Base-by-base conservation (phyloP, 2,113 vertebrate species). In the Perca schrenkii region DNA sequence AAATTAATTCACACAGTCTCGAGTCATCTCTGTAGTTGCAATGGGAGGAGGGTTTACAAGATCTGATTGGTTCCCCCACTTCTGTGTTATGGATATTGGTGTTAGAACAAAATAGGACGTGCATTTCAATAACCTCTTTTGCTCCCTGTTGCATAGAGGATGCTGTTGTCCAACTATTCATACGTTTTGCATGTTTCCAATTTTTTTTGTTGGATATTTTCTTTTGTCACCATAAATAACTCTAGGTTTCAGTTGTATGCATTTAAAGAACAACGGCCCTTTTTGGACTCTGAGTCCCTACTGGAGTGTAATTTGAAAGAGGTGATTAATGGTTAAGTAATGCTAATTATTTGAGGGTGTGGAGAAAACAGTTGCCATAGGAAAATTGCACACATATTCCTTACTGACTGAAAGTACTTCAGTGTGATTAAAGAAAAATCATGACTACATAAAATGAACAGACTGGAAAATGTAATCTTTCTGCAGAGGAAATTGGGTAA, bases 221-320 rank as follows among this genome's bases (percentile, higher is more conserved):
- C 13, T 63, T 25, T 19, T 43, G 34, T 64, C 25, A 22, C 3
- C 8, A 57, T 36, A 49, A 64, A 17, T 15, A 57, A 64, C 8
- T 15, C 6, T 25, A 11, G 8, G n/a, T 47, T 52, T 73, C 25
- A 36, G 21, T 49, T 50, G 28, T 16, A 31, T 47, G 54, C 13
- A 46, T 43, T 47, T 15, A 21, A 71, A 74, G n/a, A 66, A 82
- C 49, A 61, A 53, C 8, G 14, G 21, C 21, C 25, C 11, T 62
- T 47, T 73, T 34, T 62, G 2, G 19, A 49, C 22, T 19, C 10
- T 19, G 2, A 28, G 28, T 54, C 14, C 43, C 58, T 17, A 1
- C 62, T 19, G 5, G 4, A 61, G 36, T 69, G 21, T 53, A 31
- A 77, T 62, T 47, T 77, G 21, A 49, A 71, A 72, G 28, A 65